These are phyloP conservation scores for Alexandromys fortis DNA, from an alignment of 2,113 vertebrate species.

Conservation along the genomic window DNA sequence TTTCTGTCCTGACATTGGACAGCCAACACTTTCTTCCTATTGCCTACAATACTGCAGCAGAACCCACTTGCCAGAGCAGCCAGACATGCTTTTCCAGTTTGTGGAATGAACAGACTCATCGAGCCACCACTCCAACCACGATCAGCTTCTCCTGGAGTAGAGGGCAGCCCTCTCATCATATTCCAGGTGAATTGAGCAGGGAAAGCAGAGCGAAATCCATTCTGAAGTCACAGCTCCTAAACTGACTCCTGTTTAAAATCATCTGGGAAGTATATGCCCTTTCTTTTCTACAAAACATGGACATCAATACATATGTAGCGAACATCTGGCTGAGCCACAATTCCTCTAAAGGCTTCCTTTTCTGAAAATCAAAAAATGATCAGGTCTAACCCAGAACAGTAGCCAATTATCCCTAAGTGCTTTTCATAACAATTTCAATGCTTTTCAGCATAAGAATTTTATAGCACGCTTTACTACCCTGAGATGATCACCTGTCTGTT, in stretches of 20 bases:
- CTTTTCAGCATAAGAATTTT: constrained; percentile 13
- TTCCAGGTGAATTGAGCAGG: not conserved
- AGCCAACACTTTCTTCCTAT: not conserved
- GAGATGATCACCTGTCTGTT: not conserved
- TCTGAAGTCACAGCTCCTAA: not conserved
- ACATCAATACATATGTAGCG: not conserved
- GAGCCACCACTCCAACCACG: not conserved
- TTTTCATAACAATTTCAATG: constrained; percentile 51
- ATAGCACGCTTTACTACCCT: not conserved
- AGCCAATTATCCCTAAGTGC: not conserved
- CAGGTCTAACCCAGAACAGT: not conserved
- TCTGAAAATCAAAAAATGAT: not conserved
- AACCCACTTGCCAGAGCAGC: not conserved
- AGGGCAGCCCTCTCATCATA: not conserved
- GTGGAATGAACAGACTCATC: not conserved
- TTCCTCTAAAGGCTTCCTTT: not conserved
- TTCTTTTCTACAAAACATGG: not conserved
- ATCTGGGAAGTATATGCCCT: not conserved
- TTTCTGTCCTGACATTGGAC: not conserved
- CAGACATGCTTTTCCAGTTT: not conserved
- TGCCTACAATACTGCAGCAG: not conserved
- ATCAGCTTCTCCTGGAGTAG: not conserved
- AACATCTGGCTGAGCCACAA: not conserved
- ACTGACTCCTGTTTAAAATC: constrained; percentile 13
- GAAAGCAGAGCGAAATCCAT: not conserved